Conservation (phyloP, 2,113 vertebrate genomes). For the Microcebus lehilahytsara region DNA sequence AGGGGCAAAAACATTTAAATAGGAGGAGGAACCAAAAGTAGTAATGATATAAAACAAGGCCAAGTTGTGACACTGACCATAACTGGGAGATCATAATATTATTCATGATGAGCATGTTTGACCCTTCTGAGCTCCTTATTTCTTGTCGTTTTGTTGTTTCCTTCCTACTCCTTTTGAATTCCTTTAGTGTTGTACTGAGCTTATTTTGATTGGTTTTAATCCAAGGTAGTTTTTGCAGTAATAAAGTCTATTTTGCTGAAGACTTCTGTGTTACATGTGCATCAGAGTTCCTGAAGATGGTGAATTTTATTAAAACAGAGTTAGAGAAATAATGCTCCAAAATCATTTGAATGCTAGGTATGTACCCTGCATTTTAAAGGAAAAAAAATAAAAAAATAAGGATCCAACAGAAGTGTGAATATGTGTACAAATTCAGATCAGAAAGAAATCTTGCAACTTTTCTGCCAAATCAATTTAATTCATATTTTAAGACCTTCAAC, state of each 20-base stretch:
- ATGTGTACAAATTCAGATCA: background rate
- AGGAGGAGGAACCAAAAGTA: background rate
- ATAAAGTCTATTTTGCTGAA: background rate
- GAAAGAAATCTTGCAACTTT: background rate
- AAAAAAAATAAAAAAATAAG: background rate
- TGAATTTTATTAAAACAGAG: background rate
- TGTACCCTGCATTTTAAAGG: background rate
- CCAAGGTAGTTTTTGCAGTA: background rate
- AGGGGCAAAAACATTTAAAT: background rate
- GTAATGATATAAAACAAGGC: background rate
- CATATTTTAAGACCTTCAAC: background rate
- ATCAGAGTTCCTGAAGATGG: background rate
- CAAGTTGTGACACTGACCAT: background rate
- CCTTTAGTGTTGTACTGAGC: background rate
- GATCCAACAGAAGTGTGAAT: background rate
- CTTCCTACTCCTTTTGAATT: background rate
- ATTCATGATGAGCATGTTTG: background rate
- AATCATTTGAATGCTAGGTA: background rate
- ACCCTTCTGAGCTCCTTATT: background rate
- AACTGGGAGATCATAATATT: background rate
- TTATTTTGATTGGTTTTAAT: slow-evolving; percentile 1
- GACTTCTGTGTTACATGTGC: background rate
- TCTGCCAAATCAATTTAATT: background rate
- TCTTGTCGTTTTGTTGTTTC: background rate
- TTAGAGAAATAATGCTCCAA: background rate